Evolutionary conservation across 2,888 invertebrate species (phyloP), one percentile per base, ranked within the genome.

Genomic region (Heteropelma amictum): DNA sequence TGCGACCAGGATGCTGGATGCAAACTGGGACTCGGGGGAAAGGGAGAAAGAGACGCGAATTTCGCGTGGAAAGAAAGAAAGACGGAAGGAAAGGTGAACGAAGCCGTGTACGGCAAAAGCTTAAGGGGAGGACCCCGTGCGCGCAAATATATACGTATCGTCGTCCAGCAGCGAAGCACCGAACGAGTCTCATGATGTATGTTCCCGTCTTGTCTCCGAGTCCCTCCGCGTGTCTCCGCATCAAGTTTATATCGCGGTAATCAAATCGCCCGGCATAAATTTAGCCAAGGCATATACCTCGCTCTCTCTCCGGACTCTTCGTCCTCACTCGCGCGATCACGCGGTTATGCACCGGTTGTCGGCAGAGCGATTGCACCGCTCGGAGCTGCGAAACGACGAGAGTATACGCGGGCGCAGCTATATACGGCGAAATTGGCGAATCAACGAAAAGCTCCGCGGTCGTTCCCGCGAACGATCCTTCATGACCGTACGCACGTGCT

Each of bases 241-340:
- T 88, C 87, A 87, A 86, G 83, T 85, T 88, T 86, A 86, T 88
- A 88, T 88, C 88, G 85, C 84, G 85, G 87, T 88, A 88, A 88
- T 89, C 88, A 88, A 88, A 88, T 88, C 87, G 82, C 84, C 82
- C 81, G 82, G 83, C 84, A 87, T 81, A 81, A 81, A 82, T 81
- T 82, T 79, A 72, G 69, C 76, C 40, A 51, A 72, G 63, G 77
- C 65, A 63, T 49, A 65, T 72, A 72, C 4, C 60, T 19, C 42
- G n/a, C 21, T 28, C 30, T 30, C 30, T 30, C 17, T 51, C 30
- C 30, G 14, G 1, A 3, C 17, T 12, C 7, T 7, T 21, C 21
- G 17, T 26, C 35, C 10, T 60, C 8, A 28, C 38, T 56, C 19
- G 14, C 49, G 23, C 49, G 70, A 38, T 71, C 58, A 84, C 84